Conservation (phyloP, 1,140 invertebrate species). For the Penaeus chinensis region DNA sequence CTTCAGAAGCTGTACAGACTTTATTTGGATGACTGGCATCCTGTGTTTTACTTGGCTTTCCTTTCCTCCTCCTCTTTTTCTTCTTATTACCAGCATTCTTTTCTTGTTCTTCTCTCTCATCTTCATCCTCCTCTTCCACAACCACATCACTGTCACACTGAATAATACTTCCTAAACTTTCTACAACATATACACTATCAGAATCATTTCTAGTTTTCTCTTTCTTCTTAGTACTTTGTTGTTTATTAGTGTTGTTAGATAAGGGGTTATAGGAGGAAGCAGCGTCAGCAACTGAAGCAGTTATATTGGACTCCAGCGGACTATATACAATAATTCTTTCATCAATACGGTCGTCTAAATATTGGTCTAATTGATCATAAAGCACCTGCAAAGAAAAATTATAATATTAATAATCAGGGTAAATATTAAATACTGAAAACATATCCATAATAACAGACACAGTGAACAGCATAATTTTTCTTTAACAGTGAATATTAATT, state of each 20-base stretch:
- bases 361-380: conserved; percentile 48
- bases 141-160: conserved; percentile 50
- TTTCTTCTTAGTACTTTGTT: not conserved
- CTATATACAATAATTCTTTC: conserved; percentile 46
- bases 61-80: conserved; percentile 28
- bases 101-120: conserved; percentile 4
- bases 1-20: too few relatives aligned
- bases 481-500: too few relatives aligned
- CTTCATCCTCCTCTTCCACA: conserved; percentile 45
- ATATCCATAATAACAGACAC: not conserved
- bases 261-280: conserved; percentile 41
- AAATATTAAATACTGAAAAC: not conserved
- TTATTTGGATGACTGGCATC: too few relatives aligned
- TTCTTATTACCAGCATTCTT: not conserved
- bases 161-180: conserved; percentile 12
- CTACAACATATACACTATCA: conserved; percentile 14
- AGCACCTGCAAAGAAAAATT: conserved; percentile 38
- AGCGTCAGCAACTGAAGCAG: conserved; percentile 36
- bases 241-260: conserved; percentile 34
- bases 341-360: conserved; percentile 37
- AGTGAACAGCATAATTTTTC: not conserved
- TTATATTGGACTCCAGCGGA: conserved; percentile 35
- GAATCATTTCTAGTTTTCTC: not conserved
- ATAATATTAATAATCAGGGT: not conserved
- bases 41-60: not conserved